Base-by-base conservation (phyloP, 2,888 invertebrate genomes). In the Labia minor region DNA sequence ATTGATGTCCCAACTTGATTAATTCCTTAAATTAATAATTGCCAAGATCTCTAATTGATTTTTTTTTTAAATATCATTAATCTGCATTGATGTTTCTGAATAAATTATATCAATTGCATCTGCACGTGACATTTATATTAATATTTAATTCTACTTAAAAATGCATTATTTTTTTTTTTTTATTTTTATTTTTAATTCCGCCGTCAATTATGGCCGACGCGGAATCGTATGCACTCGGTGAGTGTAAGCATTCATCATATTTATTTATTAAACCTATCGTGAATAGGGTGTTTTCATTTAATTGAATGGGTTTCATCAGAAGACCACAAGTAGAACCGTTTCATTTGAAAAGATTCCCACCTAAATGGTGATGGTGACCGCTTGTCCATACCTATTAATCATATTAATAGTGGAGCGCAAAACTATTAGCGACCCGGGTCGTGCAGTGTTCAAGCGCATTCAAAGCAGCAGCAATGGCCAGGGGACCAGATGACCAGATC, bases 91-190 rank as follows among this genome's bases (percentile, higher is more conserved):
- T 6, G 26, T 26, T 49, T 49, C 49, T 49, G 49, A 49, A 49
- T 49, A 49, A 49, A 49, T 49, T 49, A 49, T 49, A 49, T 49
- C 49, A 49, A 49, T 49, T 49, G 49, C 49, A n/a, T n/a, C 49
- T 49, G 49, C 49, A 49, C 14, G 16, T 49, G 49, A 49, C 49
- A 16, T 26, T 26, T 49, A 49, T 49, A 10, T 49, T 49, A 49
- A 49, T 49, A 49, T 49, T 49, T 49, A 49, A 49, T 49, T 49
- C 49, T 16, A 49, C n/a, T 49, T 49, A 49, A 49, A 49, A 49
- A 49, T 49, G 49, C 49, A 49, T 49, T 49, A 49, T 49, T 49
- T 49, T 49, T 49, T 49, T 49, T 10, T 49, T 49, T 49, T 49
- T 49, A 49, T 49, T 49, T 49, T 49, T 49, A n/a, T 49, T 49